Percentiles rank a stretch among this genome's conserved stretches.
These are phyloP conservation scores for Forbesichthys papilliferus DNA, from an alignment of 2,113 vertebrate species.

Conservation along the genomic window DNA sequence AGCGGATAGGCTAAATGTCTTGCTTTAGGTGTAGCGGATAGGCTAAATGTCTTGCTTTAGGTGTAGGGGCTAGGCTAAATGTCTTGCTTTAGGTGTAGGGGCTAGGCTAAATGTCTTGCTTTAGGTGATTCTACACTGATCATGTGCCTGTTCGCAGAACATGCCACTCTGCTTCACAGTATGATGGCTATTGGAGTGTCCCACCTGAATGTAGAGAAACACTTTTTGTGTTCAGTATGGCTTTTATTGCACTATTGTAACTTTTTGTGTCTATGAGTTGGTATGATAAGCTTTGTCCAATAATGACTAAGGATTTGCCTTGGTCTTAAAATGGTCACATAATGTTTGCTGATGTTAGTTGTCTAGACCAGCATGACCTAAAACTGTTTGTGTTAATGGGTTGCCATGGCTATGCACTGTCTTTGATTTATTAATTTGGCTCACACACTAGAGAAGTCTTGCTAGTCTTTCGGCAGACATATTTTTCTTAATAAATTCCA, in stretches of 20 bases:
- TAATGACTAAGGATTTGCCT: too few species aligned
- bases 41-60: too few species aligned
- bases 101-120: too few species aligned
- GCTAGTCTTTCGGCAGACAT: too few species aligned
- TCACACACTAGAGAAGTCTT: too few species aligned
- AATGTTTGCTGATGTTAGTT: too few species aligned
- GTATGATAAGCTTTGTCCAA: background rate
- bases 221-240: background rate
- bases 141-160: background rate
- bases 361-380: too few species aligned
- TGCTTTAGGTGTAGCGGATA: conserved; percentile 1
- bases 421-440: too few species aligned
- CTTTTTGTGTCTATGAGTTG: background rate
- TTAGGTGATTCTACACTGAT: background rate
- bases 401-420: background rate
- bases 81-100: too few species aligned
- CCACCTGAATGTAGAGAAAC: background rate
- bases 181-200: conserved; percentile 16
- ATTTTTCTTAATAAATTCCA: too few species aligned
- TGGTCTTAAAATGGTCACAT: too few species aligned
- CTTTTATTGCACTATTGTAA: conserved; percentile 22
- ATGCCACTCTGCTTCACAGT: conserved; percentile 22
- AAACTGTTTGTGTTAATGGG: background rate
- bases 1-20: conserved; percentile 8
- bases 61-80: too few species aligned